phyloP scores from a whole-genome alignment of 2,113 vertebrate genomes.

The Atlantisia rogersi region DNA sequence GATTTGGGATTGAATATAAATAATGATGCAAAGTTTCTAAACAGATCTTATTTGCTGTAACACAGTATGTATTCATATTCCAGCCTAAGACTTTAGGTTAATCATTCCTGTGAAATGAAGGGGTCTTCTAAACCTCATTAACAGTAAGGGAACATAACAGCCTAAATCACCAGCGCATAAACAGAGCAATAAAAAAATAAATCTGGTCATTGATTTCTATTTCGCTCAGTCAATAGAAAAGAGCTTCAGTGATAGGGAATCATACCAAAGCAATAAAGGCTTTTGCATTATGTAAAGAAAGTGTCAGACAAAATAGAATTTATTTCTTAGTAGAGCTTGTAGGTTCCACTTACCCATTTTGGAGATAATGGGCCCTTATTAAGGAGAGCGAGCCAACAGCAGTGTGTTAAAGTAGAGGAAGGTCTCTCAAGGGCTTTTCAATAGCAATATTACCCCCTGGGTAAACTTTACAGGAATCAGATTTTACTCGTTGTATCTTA shows the following conservation, averaged over 20 bases:
- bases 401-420: not conserved
- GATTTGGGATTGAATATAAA: not conserved
- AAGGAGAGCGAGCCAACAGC: not conserved
- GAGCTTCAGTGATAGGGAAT: not conserved
- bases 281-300: not conserved
- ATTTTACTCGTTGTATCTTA: not conserved
- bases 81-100: not conserved
- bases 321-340: not conserved
- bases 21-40: not conserved
- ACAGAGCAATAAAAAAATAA: not conserved
- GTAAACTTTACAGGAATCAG: not conserved
- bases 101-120: not conserved
- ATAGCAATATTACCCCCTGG: accelerated
- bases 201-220: not conserved
- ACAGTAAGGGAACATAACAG: not conserved
- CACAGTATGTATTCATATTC: not conserved
- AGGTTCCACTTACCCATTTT: not conserved
- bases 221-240: not conserved
- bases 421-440: not conserved
- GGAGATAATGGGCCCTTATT: not conserved
- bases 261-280: not conserved
- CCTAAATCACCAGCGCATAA: not conserved
- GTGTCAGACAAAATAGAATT: not conserved
- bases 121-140: not conserved
- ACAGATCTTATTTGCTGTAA: not conserved